Conservation (phyloP, 2,113 vertebrate genomes). For the Ochotona princeps region DNA sequence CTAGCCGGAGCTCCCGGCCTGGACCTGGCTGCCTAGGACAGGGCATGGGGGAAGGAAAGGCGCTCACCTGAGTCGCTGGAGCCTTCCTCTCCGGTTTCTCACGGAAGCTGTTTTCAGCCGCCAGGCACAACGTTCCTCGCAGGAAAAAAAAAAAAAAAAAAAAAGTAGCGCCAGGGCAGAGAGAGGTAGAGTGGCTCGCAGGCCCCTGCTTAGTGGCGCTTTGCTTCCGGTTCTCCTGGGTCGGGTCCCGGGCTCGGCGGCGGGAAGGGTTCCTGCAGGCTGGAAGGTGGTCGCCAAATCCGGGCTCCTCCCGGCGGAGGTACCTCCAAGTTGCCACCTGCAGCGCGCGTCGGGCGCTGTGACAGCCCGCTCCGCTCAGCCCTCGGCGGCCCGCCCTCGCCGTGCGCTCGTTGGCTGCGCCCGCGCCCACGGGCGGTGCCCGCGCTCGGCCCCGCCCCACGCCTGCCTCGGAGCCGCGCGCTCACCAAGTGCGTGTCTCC, state of each 20-base stretch:
- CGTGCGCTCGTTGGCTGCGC: constrained; percentile 66
- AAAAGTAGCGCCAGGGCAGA: constrained; percentile 69
- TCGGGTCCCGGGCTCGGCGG: not conserved
- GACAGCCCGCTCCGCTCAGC: constrained; percentile 68
- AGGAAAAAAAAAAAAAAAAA: not conserved
- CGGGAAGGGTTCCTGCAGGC: constrained; percentile 21
- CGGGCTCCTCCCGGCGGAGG: not conserved
- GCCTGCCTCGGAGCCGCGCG: not conserved
- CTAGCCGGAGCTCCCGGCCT: not conserved
- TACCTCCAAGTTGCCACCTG: constrained; percentile 84
- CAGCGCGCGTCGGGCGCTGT: constrained; percentile 75
- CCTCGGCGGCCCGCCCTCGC: constrained; percentile 52
- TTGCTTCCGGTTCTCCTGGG: not conserved
- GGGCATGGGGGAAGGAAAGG: not conserved
- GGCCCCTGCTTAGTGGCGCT: not conserved
- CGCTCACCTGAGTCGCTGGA: constrained; percentile 81
- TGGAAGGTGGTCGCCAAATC: constrained; percentile 47
- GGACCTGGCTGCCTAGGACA: not conserved
- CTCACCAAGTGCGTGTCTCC: fast-evolving
- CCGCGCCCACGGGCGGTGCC: constrained; percentile 42
- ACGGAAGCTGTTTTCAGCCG: not conserved
- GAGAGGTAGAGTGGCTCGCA: constrained; percentile 16
- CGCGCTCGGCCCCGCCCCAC: not conserved
- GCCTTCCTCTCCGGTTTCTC: not conserved
- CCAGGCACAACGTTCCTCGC: constrained; percentile 47